Evolutionary conservation across 2,797 vertebrate species (phyloP), one percentile per base, ranked within the genome.

Genomic region (Poliocrania exsul): DNA sequence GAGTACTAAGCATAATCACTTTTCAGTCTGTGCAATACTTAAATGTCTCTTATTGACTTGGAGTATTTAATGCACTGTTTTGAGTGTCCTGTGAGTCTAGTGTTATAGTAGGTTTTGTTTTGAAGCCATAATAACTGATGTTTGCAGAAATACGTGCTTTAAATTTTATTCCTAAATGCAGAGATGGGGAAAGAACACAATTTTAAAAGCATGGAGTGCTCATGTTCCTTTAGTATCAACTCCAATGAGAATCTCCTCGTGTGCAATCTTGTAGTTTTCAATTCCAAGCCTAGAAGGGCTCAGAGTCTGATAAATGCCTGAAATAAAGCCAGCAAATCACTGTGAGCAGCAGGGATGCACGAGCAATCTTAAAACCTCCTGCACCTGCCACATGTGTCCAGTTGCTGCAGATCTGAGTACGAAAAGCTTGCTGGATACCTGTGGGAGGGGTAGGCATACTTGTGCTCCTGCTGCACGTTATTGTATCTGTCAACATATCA

Each of bases 381-480:
- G 66, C 69, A 94, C 86, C 81, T 96, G 88, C 86, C 58, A 31
- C 61, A 56, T 77, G 69, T 25, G 51, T 79, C 83, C 74, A 83
- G 82, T 58, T 2, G 4, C 54, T 74, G 58, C 21, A 78, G 57
- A 82, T 81, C 46, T 20, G 64, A 46, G 58, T 15, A 42, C 11
- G 46, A 88, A 83, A 85, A 90, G 29, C 83, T 92, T 6, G 16
- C 82, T 72, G 46, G 62, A 57, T 95, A 95, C 94, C 91, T 93
- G 88, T 58, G 81, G 69, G 93, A 95, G 58, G 42, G 78, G n/a
- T 90, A 56, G 58, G 58, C 81, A 87, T 69, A 44, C 73, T 91
- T 75, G 65, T 80, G 65, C 40, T 94, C 35, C 90, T 93, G 86
- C 82, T 87, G 86, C 58, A 78, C 21, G 0, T 83, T 80, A 84